Evolutionary conservation across 2,113 vertebrate species (phyloP).

Genomic region (Chionodraco myersi): DNA sequence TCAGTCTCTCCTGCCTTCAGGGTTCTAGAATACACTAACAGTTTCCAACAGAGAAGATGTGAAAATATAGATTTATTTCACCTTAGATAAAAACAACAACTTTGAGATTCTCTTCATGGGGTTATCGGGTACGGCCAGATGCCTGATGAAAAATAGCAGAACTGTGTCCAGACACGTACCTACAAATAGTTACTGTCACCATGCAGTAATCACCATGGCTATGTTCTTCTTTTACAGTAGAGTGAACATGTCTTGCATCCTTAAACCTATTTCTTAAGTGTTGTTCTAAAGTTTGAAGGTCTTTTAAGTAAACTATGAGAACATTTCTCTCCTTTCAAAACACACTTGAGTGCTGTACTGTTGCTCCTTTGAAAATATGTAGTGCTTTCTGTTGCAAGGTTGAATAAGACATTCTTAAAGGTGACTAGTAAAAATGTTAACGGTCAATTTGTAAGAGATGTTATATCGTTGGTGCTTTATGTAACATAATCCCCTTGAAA

Average conservation of each 20-base stretch:
- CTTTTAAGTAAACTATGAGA: not conserved
- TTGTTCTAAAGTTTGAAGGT: not conserved
- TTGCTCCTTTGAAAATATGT: not conserved
- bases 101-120: not conserved
- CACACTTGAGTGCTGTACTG: not conserved
- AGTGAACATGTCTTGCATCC: not conserved
- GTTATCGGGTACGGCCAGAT: not conserved
- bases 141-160: not conserved
- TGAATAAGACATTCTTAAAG: too few relatives aligned
- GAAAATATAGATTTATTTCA: slow-evolving; percentile 3
- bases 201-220: not conserved
- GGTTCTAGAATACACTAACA: too few relatives aligned
- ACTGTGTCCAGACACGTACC: not conserved
- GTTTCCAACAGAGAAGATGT: slow-evolving; percentile 8
- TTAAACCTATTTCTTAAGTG: not conserved
- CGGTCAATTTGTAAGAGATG: not conserved
- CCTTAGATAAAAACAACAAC: not conserved
- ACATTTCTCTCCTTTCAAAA: not conserved
- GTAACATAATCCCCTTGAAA: not conserved
- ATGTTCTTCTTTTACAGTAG: not conserved
- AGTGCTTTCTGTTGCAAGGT: too few relatives aligned
- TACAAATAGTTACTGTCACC: not conserved
- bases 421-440: not conserved
- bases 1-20: too few relatives aligned
- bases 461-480: not conserved